Evolutionary conservation across 2,113 vertebrate genomes (phyloP), one percentile per base, ranked within the genome.

Genomic region (Cebus imitator): DNA sequence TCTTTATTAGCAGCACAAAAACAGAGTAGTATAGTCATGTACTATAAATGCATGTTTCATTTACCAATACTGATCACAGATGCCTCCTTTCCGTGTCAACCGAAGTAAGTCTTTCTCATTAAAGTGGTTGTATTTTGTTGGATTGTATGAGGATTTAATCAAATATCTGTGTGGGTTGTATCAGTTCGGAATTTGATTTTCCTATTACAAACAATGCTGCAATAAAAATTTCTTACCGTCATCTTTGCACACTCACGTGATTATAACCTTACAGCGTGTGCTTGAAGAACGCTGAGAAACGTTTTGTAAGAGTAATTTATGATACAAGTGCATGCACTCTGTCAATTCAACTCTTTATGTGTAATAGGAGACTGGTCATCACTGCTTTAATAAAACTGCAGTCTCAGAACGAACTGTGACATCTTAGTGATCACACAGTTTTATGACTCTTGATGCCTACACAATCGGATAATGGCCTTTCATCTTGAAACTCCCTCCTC

Each of bases 21-120:
- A 64, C 12, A 64, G 27, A 30, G 27, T 64, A 64, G 5, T 27
- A 61, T 25, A 27, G 27, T 64, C 66, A 68, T 35, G 17, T 68
- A 68, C 27, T 76, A 2, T 35, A 72, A 66, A 35, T 55, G 2
- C 21, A 66, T 50, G 6, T 52, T 72, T 87, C 57, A 86, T 1
- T 87, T 27, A 70, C 40, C 37, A 90, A 10, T 25, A 89, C 81
- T 72, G 45, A 85, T 40, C 35, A 91, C 45, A 95, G 88, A 72
- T 43, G n/a, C 27, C 27, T 91, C 27, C 27, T 91, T 85, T 27
- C 32, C 6, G 25, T 75, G 8, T 32, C 80, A 96, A 78, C 81
- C 40, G 20, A 95, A 94, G 32, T 43, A 70, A 92, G 87, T 80
- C 12, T 48, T 18, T 32, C 10, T 32, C 75, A 61, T 61, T 91